Evolutionary conservation across 2,113 vertebrate genomes (phyloP).

Genomic region (Caranx ignobilis): DNA sequence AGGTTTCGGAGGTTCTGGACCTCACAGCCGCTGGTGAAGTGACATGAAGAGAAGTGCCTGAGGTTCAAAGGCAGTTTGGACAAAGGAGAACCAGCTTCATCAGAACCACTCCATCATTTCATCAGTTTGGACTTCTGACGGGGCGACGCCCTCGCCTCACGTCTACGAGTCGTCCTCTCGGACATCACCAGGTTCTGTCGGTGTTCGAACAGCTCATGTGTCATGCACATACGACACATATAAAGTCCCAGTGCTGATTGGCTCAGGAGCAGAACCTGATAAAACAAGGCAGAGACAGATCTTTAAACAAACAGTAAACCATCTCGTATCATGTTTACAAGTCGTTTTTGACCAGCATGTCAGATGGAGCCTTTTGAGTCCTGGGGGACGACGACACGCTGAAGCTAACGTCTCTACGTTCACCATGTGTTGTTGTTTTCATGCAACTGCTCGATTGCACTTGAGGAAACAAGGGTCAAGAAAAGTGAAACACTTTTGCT

Average conservation of each 20-base stretch:
- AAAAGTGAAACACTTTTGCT: conserved; percentile 23
- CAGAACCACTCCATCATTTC: conserved; percentile 2
- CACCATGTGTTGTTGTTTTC: conserved; percentile 35
- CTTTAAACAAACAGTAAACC: too few relatives aligned
- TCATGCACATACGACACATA: too few relatives aligned
- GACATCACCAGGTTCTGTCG: too few relatives aligned
- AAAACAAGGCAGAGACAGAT: too few relatives aligned
- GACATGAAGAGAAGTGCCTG: conserved; percentile 80
- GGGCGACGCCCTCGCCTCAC: conserved; percentile 61
- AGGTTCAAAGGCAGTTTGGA: conserved; percentile 58
- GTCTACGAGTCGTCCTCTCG: conserved; percentile 11
- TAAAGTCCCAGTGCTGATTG: too few relatives aligned
- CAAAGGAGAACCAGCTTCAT: conserved; percentile 25
- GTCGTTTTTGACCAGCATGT: too few relatives aligned
- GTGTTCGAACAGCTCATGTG: too few relatives aligned
- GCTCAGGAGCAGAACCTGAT: too few relatives aligned
- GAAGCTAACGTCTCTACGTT: conserved; percentile 25
- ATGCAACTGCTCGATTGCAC: conserved; percentile 68
- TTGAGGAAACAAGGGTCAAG: conserved; percentile 64
- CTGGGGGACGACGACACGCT: conserved; percentile 27
- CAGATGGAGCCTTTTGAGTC: too few relatives aligned
- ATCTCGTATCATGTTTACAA: too few relatives aligned
- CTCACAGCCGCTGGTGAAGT: conserved; percentile 25
- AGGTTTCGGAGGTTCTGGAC: conserved; percentile 12
- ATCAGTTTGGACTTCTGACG: conserved; percentile 32